Percentiles rank a stretch among this genome's conserved stretches.
phyloP scores from a whole-genome alignment of 2,113 vertebrate species.

The human region DNA sequence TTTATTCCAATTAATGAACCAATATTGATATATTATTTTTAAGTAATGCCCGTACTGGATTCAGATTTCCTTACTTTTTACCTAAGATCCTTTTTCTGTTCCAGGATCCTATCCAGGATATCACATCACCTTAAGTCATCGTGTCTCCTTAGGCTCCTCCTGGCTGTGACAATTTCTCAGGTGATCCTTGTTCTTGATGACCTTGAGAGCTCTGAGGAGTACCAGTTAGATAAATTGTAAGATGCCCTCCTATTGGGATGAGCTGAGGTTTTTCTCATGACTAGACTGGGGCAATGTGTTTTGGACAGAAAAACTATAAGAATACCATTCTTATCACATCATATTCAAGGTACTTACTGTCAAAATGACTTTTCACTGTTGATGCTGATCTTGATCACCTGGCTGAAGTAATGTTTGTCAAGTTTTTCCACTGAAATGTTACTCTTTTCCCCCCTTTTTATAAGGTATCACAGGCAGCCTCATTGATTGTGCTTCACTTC shows the following conservation, averaged over 20 bases:
- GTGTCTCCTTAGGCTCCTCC: not conserved
- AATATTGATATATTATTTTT: not conserved
- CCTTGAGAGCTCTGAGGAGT: not conserved
- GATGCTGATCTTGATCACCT: not conserved
- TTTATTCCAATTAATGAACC: not conserved
- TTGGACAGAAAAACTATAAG: not conserved
- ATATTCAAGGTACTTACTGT: not conserved
- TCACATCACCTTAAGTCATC: too few relatives aligned
- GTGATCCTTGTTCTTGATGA: not conserved
- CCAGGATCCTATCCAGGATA: not conserved
- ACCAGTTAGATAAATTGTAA: not conserved
- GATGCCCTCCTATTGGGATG: not conserved
- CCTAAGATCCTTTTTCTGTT: not conserved
- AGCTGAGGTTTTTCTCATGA: not conserved
- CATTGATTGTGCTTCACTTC: not conserved
- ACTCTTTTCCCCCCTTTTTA: not conserved
- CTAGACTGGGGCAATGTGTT: not conserved
- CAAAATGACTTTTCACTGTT: not conserved
- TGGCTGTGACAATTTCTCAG: not conserved
- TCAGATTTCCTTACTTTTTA: not conserved
- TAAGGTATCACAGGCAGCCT: not conserved
- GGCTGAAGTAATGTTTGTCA: not conserved
- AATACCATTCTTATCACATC: not conserved
- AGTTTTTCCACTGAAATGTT: not conserved
- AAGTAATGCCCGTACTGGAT: not conserved